Conservation (phyloP, 92 coral and sea anemone species). For the Virgularia gustaviana region DNA sequence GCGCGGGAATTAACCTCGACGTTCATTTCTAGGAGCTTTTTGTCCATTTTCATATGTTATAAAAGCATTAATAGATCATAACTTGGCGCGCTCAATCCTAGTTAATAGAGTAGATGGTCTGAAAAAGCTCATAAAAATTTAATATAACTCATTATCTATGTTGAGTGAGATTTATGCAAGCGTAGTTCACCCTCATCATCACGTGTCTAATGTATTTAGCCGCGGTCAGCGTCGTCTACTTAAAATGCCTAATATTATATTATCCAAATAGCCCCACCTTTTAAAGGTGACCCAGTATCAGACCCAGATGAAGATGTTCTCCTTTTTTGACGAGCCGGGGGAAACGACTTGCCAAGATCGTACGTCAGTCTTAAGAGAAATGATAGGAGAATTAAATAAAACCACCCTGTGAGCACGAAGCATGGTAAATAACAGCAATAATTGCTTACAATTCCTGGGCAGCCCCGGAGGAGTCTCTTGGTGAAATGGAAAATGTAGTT, state of each 20-base stretch:
- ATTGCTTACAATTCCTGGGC: conserved; percentile 23
- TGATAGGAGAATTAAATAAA: not conserved
- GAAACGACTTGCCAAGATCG: conserved; percentile 38
- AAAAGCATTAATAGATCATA: too few species aligned
- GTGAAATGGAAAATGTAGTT: conserved; percentile 49
- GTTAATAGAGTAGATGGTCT: too few species aligned
- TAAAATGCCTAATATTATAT: not conserved
- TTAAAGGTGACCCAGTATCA: conserved; percentile 53
- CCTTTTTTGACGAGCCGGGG: conserved; percentile 39
- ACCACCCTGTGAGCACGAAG: not conserved
- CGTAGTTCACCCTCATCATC: too few species aligned
- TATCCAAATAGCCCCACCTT: not conserved
- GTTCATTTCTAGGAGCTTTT: too few species aligned
- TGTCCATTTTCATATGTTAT: too few species aligned
- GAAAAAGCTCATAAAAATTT: too few species aligned
- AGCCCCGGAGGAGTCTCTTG: conserved; percentile 58
- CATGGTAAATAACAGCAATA: not conserved
- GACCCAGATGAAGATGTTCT: conserved; percentile 77
- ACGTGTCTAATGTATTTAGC: too few species aligned
- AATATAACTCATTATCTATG: too few species aligned
- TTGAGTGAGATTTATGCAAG: too few species aligned
- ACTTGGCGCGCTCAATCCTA: too few species aligned
- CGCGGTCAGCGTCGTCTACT: too few species aligned
- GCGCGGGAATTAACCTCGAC: too few species aligned
- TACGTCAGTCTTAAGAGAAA: not conserved